These are phyloP conservation scores for Chroicocephalus ridibundus DNA, from an alignment of 2,113 vertebrate species.

Conservation along the genomic window DNA sequence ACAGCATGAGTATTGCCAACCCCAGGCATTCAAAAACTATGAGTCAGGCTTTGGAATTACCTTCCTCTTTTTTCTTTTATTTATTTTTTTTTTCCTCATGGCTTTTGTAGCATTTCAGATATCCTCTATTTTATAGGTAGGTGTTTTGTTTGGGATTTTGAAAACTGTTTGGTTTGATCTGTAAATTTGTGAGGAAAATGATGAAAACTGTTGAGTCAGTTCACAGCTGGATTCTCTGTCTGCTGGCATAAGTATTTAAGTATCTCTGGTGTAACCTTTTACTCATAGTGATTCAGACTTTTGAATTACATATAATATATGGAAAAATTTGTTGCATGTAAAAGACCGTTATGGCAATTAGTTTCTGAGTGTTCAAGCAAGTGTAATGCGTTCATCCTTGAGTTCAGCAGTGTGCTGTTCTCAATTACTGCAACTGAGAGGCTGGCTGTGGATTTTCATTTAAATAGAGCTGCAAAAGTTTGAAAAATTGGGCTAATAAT, in stretches of 20 bases:
- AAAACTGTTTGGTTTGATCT: background rate
- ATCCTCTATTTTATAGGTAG: background rate
- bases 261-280: background rate
- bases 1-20: background rate
- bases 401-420: background rate
- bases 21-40: background rate
- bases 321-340: background rate
- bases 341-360: background rate
- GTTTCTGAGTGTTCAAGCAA: background rate
- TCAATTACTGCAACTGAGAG: background rate
- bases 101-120: background rate
- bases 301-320: background rate
- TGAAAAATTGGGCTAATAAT: background rate
- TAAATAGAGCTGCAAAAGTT: background rate
- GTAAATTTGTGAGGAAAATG: background rate
- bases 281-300: background rate
- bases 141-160: background rate
- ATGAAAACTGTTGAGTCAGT: background rate
- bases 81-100: background rate
- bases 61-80: too few species aligned
- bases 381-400: background rate
- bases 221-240: background rate
- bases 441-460: background rate
- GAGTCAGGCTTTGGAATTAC: constrained; percentile 1
- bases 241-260: background rate